Base-by-base conservation (phyloP, 2,888 invertebrate species). In the Notocelia uddmanniana region DNA sequence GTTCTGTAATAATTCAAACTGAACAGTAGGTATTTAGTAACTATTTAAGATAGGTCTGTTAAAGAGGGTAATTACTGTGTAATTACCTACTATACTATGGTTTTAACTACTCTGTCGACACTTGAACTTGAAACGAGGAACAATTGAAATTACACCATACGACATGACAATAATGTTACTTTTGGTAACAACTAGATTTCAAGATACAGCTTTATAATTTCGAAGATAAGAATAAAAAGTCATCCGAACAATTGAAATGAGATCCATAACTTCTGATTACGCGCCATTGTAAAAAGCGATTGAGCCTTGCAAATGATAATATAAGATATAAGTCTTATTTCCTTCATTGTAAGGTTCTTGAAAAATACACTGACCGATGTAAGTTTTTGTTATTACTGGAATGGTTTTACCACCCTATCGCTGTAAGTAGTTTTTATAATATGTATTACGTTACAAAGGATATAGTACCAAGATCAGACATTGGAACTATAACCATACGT, bases 231-330 rank as follows among this genome's bases (percentile, higher is more conserved):
- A n/a, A 15, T 21, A 54, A 26, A 55, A 2, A n/a, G 41, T 15
- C 10, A 37, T 3, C 15, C 37, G 41, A 59, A 59, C 59, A 59
- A 59, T 59, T 41, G 59, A 41, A 59, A 41, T 21, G 41, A 41
- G 59, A 59, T 41, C 37, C 59, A 59, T 21, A 37, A 26, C 9
- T 55, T 21, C 59, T 41, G 59, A 59, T 59, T 41, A 41, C 9
- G 8, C 15, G 41, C 15, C 41, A 59, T 21, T 21, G 41, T 21
- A 37, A 37, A 13, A 19, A 15, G 10, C 31, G 3, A 18, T 3
- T 37, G 13, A 34, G 15, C 37, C 23, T n/a, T 15, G 41, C 41
- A 6, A 54, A 59, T 41, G 3, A n/a, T n/a, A n/a, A n/a, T n/a
- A n/a, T n/a, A n/a, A n/a, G n/a, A n/a, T n/a, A n/a, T 59, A 59